Evolutionary conservation across 2,797 vertebrate genomes (phyloP).

Genomic region (Iguana delicatissima): DNA sequence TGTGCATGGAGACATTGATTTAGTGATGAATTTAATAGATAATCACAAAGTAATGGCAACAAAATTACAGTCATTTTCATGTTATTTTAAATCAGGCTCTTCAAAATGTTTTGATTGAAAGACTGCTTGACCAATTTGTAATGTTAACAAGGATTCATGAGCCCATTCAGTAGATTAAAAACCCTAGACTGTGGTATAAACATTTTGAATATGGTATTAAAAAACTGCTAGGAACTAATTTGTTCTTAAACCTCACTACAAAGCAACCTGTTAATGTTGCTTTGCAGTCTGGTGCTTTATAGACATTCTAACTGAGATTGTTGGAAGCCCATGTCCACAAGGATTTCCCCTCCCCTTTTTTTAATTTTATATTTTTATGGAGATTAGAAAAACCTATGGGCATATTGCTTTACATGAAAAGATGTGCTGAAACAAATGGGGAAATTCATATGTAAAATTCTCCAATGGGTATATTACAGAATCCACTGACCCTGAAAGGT

Average conservation of each 20-base stretch:
- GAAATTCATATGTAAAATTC: neutral
- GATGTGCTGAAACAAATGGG: neutral
- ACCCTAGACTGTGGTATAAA: neutral
- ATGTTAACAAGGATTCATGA: conserved; percentile 29
- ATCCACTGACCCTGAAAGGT: neutral
- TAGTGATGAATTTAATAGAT: conserved; percentile 97
- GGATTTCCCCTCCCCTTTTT: neutral
- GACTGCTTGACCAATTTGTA: conserved; percentile 15
- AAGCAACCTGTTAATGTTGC: neutral
- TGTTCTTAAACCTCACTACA: neutral
- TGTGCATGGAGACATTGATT: conserved; percentile 96
- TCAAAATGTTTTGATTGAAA: conserved; percentile 12
- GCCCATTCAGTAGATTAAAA: neutral
- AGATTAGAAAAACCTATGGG: neutral
- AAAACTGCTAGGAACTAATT: conserved; percentile 10
- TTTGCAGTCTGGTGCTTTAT: neutral
- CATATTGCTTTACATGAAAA: neutral
- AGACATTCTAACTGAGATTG: neutral
- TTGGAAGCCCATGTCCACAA: neutral
- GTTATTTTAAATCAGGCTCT: conserved; percentile 19
- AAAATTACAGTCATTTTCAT: conserved; percentile 21
- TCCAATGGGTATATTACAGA: neutral
- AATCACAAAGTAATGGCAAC: conserved; percentile 93
- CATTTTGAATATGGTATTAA: rapidly evolving
- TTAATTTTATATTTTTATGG: neutral